Conservation (phyloP, 2,113 vertebrate species). For the Athene noctua region DNA sequence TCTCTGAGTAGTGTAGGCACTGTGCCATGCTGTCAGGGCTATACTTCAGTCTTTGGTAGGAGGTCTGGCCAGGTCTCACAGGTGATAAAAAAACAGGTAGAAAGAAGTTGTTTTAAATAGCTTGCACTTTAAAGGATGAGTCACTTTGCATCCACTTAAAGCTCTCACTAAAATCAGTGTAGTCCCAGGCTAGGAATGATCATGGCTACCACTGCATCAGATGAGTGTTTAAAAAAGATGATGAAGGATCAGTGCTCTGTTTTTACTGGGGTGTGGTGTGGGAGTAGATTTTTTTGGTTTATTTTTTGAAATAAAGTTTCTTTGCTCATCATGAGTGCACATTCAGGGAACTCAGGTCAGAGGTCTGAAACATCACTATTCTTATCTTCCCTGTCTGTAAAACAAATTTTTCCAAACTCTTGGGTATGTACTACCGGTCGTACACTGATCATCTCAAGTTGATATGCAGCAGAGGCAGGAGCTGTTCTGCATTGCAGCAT, state of each 20-base stretch:
- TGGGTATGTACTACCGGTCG: fast-evolving
- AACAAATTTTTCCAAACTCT: neutral
- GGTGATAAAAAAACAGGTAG: neutral
- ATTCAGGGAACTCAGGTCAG: neutral
- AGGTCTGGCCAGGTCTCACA: neutral
- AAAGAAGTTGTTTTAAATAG: neutral
- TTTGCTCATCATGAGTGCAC: neutral
- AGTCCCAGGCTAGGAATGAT: neutral
- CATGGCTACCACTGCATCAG: neutral
- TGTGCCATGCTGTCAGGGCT: neutral
- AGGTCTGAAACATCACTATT: neutral
- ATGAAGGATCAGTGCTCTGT: neutral
- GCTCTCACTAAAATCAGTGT: neutral
- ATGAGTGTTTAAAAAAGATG: neutral
- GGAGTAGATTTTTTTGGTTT: neutral
- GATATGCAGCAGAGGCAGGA: conserved; percentile 10
- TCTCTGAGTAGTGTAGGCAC: neutral
- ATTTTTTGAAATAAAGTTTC: neutral
- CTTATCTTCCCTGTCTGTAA: neutral
- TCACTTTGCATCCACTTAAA: neutral
- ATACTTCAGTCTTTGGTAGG: neutral
- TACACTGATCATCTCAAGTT: neutral
- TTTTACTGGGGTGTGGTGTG: neutral
- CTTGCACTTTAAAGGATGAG: neutral
- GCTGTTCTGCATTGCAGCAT: conserved; percentile 44